Percentiles rank a stretch among this genome's conserved stretches.
Conservation (phyloP, 2,113 vertebrate genomes). For the Platanista minor region DNA sequence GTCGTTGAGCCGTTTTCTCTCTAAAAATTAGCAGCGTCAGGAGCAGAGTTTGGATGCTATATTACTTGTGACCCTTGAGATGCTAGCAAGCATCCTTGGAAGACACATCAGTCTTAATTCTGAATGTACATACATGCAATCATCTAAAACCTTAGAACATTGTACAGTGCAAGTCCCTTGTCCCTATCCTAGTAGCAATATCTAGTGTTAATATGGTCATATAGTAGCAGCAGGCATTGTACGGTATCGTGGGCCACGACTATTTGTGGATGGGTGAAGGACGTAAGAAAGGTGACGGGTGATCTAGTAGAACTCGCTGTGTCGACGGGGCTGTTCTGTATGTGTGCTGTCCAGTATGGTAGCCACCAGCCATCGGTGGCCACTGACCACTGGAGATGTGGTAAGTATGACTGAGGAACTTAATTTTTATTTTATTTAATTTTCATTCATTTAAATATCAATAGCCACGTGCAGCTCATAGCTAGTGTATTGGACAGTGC, state of each 20-base stretch:
- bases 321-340: not conserved
- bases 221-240: not conserved
- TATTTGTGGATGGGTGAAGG: not conserved
- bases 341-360: too few species aligned
- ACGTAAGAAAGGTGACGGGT: not conserved
- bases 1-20: constrained; percentile 48
- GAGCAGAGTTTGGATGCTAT: constrained; percentile 65
- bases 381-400: not conserved
- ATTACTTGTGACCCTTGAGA: constrained; percentile 63
- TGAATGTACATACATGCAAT: not conserved
- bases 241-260: fast-evolving
- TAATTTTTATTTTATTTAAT: not conserved
- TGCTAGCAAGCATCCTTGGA: constrained; percentile 59
- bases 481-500: not conserved
- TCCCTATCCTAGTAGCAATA: fast-evolving
- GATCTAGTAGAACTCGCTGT: not conserved
- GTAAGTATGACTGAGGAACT: not conserved
- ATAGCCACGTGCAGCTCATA: not conserved
- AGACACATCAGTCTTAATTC: not conserved
- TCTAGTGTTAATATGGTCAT: not conserved
- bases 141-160: not conserved
- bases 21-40: constrained; percentile 57
- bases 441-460: not conserved
- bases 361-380: not conserved
- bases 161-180: not conserved